phyloP scores from a whole-genome alignment of 1,140 invertebrate genomes.

The Trachymyrmex cornetzi region DNA sequence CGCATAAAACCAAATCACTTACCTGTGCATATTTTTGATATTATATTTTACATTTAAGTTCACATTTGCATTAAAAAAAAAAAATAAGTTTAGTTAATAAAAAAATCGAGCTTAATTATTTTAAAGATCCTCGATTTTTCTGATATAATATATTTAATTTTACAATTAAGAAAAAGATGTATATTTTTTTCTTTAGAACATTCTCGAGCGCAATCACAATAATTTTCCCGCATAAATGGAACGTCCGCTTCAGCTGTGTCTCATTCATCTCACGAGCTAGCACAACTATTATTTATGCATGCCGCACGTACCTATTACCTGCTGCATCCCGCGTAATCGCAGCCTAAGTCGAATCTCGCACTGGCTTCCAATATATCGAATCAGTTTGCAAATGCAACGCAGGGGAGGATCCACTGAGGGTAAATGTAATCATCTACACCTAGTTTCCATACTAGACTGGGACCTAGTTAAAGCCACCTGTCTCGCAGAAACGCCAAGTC shows the following conservation, averaged over 20 bases:
- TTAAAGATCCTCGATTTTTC: not conserved
- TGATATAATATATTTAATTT: not conserved
- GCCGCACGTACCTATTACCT: slow-evolving; percentile 59
- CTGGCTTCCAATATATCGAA: slow-evolving; percentile 51
- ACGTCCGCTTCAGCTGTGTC: slow-evolving; percentile 17
- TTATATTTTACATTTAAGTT: not conserved
- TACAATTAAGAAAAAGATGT: too few relatives aligned
- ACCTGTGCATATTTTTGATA: too few relatives aligned
- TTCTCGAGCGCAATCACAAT: slow-evolving; percentile 4
- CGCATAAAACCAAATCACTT: not conserved
- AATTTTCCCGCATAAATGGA: slow-evolving; percentile 37
- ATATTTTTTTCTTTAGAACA: not conserved
- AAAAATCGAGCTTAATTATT: not conserved
- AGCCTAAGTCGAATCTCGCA: slow-evolving; percentile 46
- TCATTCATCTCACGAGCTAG: slow-evolving; percentile 55
- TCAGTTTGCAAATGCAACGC: slow-evolving; percentile 62
- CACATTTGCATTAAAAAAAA: not conserved
- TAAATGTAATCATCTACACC: slow-evolving; percentile 69
- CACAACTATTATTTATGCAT: slow-evolving; percentile 67
- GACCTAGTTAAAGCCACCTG: slow-evolving; percentile 69
- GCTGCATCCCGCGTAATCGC: slow-evolving; percentile 60
- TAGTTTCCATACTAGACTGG: slow-evolving; percentile 46
- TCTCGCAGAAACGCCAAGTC: slow-evolving; percentile 56
- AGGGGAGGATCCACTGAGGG: slow-evolving; percentile 41
- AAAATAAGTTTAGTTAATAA: slow-evolving; percentile 3